phyloP scores from a whole-genome alignment of 64 coral and sea anemone genomes.

The Stichodactyla helianthus region DNA sequence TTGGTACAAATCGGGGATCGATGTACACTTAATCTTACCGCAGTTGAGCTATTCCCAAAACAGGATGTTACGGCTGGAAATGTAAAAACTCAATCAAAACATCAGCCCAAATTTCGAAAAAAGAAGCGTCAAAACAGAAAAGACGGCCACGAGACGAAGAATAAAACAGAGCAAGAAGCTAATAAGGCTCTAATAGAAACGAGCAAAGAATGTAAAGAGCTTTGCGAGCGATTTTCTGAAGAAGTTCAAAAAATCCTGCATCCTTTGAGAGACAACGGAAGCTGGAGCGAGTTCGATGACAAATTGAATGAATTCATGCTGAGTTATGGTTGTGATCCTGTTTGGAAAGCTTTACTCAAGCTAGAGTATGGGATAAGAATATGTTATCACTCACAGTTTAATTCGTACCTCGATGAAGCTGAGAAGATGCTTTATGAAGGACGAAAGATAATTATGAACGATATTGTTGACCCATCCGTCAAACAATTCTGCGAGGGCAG shows the following conservation, averaged over 20 bases:
- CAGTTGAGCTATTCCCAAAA: too few relatives aligned
- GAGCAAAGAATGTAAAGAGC: background rate
- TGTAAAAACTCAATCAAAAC: background rate
- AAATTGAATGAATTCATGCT: background rate
- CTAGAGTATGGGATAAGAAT: background rate
- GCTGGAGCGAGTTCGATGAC: background rate
- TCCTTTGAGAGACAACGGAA: constrained; percentile 8
- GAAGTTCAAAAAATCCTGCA: background rate
- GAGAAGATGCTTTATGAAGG: background rate
- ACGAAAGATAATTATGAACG: background rate
- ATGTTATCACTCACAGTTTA: background rate
- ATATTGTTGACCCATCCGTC: background rate
- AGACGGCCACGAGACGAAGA: background rate
- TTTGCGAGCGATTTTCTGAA: background rate
- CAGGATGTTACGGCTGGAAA: background rate
- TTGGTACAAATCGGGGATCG: background rate
- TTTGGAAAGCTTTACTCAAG: background rate
- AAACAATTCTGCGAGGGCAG: background rate
- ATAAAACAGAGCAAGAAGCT: background rate
- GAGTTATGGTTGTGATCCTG: background rate
- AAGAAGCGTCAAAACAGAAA: background rate
- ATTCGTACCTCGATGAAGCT: background rate
- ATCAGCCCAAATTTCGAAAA: background rate
- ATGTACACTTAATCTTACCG: background rate
- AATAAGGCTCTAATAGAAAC: background rate